Conservation (phyloP, 2,797 vertebrate species). For the Hydrolagus colliei region DNA sequence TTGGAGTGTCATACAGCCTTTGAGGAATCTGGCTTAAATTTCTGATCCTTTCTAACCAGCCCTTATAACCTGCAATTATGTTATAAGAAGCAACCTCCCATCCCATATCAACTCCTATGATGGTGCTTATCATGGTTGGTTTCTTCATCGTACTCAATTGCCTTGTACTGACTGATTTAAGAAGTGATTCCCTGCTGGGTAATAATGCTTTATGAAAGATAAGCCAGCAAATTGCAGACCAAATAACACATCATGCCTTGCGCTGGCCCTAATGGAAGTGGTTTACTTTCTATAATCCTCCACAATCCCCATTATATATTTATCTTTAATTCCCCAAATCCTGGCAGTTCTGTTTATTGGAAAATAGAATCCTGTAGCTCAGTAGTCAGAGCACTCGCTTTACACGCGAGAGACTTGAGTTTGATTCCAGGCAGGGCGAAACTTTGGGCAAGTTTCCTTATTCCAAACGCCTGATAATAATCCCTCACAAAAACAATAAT, state of each 20-base stretch:
- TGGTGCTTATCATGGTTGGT: not conserved
- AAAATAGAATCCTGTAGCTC: too few relatives aligned
- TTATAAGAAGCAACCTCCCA: not conserved
- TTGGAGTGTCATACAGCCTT: not conserved
- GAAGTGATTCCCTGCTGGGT: not conserved
- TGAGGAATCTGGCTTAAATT: too few relatives aligned
- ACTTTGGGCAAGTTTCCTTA: too few relatives aligned
- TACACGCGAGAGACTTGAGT: too few relatives aligned
- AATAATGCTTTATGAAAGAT: not conserved
- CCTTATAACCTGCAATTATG: too few relatives aligned
- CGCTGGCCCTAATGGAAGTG: not conserved
- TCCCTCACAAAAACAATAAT: too few relatives aligned
- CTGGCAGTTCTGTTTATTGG: too few relatives aligned
- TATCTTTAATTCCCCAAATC: too few relatives aligned
- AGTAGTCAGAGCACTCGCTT: too few relatives aligned
- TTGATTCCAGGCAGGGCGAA: too few relatives aligned
- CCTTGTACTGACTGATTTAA: not conserved
- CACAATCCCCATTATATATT: not conserved
- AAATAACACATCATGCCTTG: not conserved
- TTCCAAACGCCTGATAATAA: too few relatives aligned
- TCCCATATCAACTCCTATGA: not conserved
- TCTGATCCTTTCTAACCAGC: not conserved
- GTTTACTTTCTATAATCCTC: slow-evolving; percentile 6
- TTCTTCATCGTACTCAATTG: not conserved
- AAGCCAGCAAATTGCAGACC: not conserved